Base-by-base conservation (phyloP, 2,888 invertebrate species). In the Heteromyza rotundicornis region DNA sequence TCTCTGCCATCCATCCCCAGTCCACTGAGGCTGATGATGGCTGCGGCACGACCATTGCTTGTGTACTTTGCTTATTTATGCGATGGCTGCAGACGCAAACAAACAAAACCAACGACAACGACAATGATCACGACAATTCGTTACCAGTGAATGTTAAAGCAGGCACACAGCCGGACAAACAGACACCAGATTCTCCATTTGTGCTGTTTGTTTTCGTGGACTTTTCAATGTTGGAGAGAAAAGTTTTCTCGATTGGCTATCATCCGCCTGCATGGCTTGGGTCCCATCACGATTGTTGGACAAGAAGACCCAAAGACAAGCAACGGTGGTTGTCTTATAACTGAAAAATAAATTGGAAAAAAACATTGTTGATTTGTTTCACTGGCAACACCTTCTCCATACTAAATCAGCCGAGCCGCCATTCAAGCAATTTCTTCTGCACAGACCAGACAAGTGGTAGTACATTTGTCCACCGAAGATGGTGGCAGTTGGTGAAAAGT, bases 191-290 rank as follows among this genome's bases (percentile, higher is more conserved):
- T 5, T 40, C 10, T 40, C 10, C 40, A 40, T 14, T 3, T 3
- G 40, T n/a, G 16, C n/a, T 14, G n/a, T 40, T 7, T n/a, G 40
- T 40, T 7, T 40, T 7, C 16, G n/a, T 40, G 40, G 32, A 32
- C 7, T 5, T 5, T 8, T 5, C 7, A 32, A 32, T 5, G 32
- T 32, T 14, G 40, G 40, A n/a, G 14, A 20, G 47, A 19, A 47
- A 47, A 47, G 47, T 47, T 47, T 47, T 47, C 47, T 47, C 47
- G 20, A 47, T 47, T 47, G 47, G 47, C 14, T 20, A 47, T 47
- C 20, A 8, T 19, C 17, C 14, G 47, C 8, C 47, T 47, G 14
- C 47, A 47, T 14, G 19, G 5, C 47, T 3, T 47, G 5, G 5
- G 40, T n/a, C 14, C n/a, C 40, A 40, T 40, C 40, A 40, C 10